These are phyloP conservation scores for Paraescarpia echinospica DNA, from an alignment of 1,140 invertebrate species.

Conservation along the genomic window DNA sequence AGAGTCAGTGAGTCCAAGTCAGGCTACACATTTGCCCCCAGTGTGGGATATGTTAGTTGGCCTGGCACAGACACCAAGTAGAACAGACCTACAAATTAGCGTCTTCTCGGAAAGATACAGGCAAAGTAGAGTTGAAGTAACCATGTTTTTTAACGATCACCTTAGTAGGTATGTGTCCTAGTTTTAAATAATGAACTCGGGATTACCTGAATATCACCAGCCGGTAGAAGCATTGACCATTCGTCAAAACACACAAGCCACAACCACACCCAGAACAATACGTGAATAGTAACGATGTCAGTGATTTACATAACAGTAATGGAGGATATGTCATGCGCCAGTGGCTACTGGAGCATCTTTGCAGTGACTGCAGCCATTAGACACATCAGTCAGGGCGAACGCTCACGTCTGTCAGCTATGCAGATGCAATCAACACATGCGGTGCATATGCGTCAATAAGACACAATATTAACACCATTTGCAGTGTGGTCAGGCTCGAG, in stretches of 20 bases:
- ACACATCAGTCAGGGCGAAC: neutral
- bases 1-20: no score
- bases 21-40: no score
- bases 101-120: no score
- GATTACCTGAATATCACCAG: neutral
- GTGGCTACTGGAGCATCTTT: neutral
- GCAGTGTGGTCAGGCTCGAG: neutral
- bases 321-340: neutral
- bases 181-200: neutral
- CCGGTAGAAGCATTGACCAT: neutral
- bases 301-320: neutral
- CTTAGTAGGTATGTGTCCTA: neutral
- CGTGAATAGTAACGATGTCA: neutral
- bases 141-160: neutral
- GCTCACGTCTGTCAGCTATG: neutral
- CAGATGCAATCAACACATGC: neutral
- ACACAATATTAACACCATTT: conserved; percentile 4
- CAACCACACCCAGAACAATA: neutral
- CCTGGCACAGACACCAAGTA: no score
- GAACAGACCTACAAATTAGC: no score
- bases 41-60: no score
- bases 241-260: neutral
- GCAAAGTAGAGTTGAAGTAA: no score
- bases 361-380: neutral
- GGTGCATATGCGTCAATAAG: neutral